phyloP scores from a whole-genome alignment of 2,113 vertebrate species.

The Tragulus kanchil region DNA sequence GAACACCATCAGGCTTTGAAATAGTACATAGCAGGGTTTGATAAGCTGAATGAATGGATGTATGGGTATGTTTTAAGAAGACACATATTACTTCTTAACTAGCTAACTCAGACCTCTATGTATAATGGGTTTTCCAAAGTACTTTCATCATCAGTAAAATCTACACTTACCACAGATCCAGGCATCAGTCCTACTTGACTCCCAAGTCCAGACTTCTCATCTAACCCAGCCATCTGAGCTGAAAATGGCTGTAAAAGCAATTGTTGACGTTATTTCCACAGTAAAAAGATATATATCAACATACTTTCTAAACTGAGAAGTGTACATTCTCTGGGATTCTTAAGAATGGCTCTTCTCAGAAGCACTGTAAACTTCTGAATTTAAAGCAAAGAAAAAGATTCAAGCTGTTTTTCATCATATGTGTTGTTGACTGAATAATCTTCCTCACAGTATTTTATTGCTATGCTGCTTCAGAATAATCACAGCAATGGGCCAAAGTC shows the following conservation, averaged over 20 bases:
- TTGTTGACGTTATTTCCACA: not conserved
- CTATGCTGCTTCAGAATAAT: not conserved
- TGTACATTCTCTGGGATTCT: not conserved
- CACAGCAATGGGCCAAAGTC: not conserved
- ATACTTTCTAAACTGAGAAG: constrained; percentile 29
- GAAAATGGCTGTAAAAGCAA: constrained; percentile 88
- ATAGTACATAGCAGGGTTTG: not conserved
- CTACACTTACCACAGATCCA: constrained; percentile 93
- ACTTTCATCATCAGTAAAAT: not conserved
- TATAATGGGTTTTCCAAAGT: not conserved
- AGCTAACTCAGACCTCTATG: not conserved
- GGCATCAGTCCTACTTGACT: constrained; percentile 94
- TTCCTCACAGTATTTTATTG: not conserved
- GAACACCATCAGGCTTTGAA: not conserved
- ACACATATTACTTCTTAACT: not conserved
- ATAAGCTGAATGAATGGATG: not conserved
- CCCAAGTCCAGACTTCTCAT: constrained; percentile 93
- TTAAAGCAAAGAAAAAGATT: constrained; percentile 7
- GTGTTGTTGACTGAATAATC: not conserved
- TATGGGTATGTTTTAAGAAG: not conserved
- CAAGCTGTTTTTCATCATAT: not conserved
- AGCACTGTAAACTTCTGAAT: constrained; percentile 25
- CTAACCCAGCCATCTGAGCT: constrained; percentile 95
- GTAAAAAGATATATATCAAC: not conserved
- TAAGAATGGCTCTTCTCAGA: not conserved